These are phyloP conservation scores for Mayetiola destructor DNA, from an alignment of 2,888 invertebrate genomes.

Conservation along the genomic window DNA sequence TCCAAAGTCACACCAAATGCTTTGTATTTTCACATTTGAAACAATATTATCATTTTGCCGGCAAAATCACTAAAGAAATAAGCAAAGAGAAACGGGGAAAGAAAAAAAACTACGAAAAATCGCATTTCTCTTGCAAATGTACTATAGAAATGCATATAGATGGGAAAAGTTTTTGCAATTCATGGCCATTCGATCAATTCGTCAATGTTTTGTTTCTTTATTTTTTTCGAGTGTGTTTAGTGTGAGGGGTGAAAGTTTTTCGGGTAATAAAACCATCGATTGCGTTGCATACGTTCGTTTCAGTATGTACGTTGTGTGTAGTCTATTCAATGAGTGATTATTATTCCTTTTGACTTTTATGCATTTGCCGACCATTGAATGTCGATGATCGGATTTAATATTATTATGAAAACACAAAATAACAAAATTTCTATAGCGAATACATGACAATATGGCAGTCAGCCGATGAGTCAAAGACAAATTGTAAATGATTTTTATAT, in stretches of 20 bases:
- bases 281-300: too few relatives aligned
- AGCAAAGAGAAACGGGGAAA: neutral
- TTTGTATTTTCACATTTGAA: too few relatives aligned
- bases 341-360: conserved; percentile 5
- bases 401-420: too few relatives aligned
- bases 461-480: neutral
- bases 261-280: too few relatives aligned
- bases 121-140: neutral
- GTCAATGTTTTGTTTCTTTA: conserved; percentile 1
- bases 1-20: neutral
- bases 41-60: too few relatives aligned
- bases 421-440: too few relatives aligned
- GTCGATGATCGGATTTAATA: conserved; percentile 10
- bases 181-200: too few relatives aligned
- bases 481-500: neutral
- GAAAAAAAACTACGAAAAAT: neutral
- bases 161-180: conserved; percentile 3
- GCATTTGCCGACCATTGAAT: neutral
- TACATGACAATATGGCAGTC: neutral
- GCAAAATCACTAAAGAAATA: neutral
- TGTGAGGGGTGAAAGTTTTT: conserved; percentile 1
- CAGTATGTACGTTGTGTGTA: too few relatives aligned
- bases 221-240: too few relatives aligned
- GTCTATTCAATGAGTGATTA: neutral
- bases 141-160: neutral